Conservation (phyloP, 2,113 vertebrate genomes). For the Girardinichthys multiradiatus region DNA sequence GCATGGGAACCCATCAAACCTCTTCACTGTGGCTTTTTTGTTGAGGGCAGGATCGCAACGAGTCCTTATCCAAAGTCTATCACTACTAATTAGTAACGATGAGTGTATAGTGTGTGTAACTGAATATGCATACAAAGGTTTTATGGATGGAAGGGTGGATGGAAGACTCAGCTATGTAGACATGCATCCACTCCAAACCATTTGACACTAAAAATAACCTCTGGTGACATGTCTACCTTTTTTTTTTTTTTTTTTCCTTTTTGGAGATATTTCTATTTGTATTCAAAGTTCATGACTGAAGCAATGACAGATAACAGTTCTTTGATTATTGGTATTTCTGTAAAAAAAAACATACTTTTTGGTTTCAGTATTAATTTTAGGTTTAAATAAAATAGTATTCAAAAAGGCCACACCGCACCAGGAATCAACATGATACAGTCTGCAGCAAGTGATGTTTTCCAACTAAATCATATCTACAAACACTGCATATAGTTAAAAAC, state of each 20-base stretch:
- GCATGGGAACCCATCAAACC: conserved; percentile 57
- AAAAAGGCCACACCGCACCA: neutral
- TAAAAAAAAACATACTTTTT: no score
- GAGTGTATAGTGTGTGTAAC: conserved; percentile 12
- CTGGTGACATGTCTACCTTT: neutral
- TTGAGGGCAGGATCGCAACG: conserved; percentile 34
- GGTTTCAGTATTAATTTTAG: no score
- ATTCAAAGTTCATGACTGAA: neutral
- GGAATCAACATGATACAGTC: neutral
- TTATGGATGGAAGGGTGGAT: neutral
- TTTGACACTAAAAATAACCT: conserved; percentile 3
- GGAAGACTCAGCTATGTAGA: conserved; percentile 6
- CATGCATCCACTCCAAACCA: neutral
- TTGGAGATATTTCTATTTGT: neutral
- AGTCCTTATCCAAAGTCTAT: conserved; percentile 40
- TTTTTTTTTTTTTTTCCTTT: conserved; percentile 1
- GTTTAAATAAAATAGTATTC: neutral
- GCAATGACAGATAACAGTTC: neutral
- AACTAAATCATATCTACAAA: no score
- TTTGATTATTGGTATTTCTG: neutral
- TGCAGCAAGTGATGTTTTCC: neutral
- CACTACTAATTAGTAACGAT: conserved; percentile 55
- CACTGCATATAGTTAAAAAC: no score
- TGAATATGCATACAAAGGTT: conserved; percentile 27
- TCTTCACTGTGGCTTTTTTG: conserved; percentile 50